Evolutionary conservation across 2,888 invertebrate genomes (phyloP).

Genomic region (Amphiduros pacificus): DNA sequence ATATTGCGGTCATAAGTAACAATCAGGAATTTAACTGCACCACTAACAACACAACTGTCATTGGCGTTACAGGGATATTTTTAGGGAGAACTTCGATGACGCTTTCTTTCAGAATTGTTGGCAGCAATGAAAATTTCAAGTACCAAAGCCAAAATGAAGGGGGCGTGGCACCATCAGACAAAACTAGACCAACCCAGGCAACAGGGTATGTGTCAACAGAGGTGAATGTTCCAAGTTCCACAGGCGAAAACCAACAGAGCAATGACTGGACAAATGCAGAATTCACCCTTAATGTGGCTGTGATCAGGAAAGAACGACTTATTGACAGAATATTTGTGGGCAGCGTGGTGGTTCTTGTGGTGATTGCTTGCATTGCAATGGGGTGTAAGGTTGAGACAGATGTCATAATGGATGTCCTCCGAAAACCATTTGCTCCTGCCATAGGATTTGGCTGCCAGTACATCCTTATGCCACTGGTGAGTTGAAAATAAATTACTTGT

Average conservation of each 20-base stretch:
- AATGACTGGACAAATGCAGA: no score
- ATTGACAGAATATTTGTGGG: slow-evolving; percentile 49
- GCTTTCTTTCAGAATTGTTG: neutral
- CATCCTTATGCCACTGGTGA: slow-evolving; percentile 62
- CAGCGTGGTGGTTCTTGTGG: slow-evolving; percentile 49
- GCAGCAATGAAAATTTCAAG: neutral
- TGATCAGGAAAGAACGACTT: slow-evolving; percentile 31
- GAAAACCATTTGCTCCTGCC: slow-evolving; percentile 60
- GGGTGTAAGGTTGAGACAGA: slow-evolving; percentile 57
- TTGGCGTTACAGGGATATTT: no score
- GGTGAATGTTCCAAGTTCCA: no score
- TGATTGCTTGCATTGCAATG: slow-evolving; percentile 50
- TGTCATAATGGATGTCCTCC: slow-evolving; percentile 53
- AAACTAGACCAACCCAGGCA: no score
- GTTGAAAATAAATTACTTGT: no score
- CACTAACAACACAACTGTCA: no score
- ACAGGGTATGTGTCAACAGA: no score
- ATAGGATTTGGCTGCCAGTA: slow-evolving; percentile 63
- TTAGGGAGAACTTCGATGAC: neutral
- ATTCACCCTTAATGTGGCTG: slow-evolving; percentile 24
- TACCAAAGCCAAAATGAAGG: neutral
- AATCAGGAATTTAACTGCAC: no score
- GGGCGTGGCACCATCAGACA: no score
- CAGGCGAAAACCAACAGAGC: no score
- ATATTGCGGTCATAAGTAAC: no score